Conservation (phyloP, 2,888 invertebrate genomes). For the Agrochola lota region DNA sequence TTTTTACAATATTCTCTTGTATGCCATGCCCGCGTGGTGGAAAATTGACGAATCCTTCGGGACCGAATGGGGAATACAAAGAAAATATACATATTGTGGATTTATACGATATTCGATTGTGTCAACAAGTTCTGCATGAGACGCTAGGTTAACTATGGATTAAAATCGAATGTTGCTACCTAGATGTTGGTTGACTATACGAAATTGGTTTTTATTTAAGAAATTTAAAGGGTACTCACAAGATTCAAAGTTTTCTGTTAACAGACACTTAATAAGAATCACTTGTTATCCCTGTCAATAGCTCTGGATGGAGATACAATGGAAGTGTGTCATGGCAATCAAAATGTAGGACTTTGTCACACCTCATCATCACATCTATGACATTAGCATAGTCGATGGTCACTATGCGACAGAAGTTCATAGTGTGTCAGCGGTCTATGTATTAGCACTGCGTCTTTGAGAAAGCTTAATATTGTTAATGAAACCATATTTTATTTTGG, state of each 20-base stretch:
- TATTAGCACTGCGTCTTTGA: too few species aligned
- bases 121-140: conserved; percentile 49
- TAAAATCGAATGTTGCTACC: neutral
- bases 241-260: neutral
- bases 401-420: neutral
- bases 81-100: conserved; percentile 56
- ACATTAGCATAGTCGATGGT: neutral
- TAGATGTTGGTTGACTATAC: neutral
- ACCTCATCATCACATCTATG: neutral
- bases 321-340: neutral
- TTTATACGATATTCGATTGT: conserved; percentile 58
- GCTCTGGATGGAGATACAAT: neutral
- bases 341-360: neutral
- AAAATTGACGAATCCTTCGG: conserved; percentile 72
- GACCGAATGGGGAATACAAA: conserved; percentile 63
- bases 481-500: neutral
- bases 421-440: neutral
- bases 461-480: neutral
- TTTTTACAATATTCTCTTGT: conserved; percentile 57
- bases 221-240: neutral
- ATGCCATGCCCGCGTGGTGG: conserved; percentile 67
- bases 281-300: neutral
- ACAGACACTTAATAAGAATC: neutral
- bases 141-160: conserved; percentile 33
- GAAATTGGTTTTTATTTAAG: neutral